Percentiles rank a stretch among this genome's conserved stretches.
These are phyloP conservation scores for Chironomus tentans DNA, from an alignment of 2,888 invertebrate genomes.

Conservation along the genomic window DNA sequence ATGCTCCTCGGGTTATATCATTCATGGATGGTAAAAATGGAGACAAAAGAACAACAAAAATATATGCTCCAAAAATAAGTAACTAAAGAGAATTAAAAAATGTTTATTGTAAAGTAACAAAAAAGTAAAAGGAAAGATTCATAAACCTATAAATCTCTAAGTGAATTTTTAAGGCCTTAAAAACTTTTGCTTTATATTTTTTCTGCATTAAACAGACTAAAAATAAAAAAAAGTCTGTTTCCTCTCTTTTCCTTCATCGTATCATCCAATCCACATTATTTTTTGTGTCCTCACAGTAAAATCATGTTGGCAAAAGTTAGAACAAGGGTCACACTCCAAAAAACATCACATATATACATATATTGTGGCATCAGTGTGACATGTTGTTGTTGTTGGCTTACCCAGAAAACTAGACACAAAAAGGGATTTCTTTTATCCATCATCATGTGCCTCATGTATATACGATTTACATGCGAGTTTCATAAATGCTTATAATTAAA, in stretches of 20 bases:
- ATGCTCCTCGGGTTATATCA: too few species aligned
- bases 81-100: too few species aligned
- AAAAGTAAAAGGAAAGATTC: too few species aligned
- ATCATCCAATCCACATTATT: neutral
- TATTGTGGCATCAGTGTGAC: neutral
- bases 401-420: neutral
- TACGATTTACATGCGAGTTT: neutral
- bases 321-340: neutral
- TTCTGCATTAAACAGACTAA: too few species aligned
- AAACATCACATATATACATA: neutral
- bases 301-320: neutral
- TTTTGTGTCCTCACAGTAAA: neutral
- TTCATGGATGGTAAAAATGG: too few species aligned
- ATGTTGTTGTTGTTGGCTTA: neutral
- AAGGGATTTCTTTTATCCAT: neutral
- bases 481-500: constrained; percentile 19
- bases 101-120: too few species aligned
- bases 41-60: too few species aligned
- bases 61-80: too few species aligned
- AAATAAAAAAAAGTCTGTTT: neutral
- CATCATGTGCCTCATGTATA: neutral
- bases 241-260: neutral
- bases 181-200: too few species aligned
- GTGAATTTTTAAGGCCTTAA: too few species aligned
- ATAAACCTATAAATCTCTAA: too few species aligned